phyloP scores from a whole-genome alignment of 2,888 invertebrate species.

The Melinaea marsaeus region DNA sequence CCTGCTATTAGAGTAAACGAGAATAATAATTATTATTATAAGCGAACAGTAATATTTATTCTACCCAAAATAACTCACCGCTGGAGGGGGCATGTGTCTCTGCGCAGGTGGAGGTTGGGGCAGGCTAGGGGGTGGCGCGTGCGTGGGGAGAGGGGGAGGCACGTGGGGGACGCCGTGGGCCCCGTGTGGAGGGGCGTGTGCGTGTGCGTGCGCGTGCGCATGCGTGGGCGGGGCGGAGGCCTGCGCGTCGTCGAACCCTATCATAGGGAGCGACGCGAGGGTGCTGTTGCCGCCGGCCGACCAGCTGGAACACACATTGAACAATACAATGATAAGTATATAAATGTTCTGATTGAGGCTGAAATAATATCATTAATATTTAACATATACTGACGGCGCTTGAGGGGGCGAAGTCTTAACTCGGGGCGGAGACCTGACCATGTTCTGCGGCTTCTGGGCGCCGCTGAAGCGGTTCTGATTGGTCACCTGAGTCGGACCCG shows the following conservation, averaged over 20 bases:
- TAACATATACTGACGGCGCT: constrained; percentile 59
- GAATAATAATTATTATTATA: not conserved
- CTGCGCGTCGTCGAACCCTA: constrained; percentile 78
- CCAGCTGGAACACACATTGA: constrained; percentile 66
- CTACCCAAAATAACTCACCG: constrained; percentile 3
- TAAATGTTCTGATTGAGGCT: not conserved
- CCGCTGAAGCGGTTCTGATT: constrained; percentile 44
- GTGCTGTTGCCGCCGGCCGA: constrained; percentile 82
- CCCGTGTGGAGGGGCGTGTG: constrained; percentile 33
- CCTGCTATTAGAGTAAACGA: constrained; percentile 16
- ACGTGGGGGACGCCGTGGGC: constrained; percentile 18
- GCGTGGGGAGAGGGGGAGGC: constrained; percentile 9
- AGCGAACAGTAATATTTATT: not conserved
- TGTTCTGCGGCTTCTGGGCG: constrained; percentile 51
- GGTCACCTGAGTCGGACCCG: constrained; percentile 20
- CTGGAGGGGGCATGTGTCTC: constrained; percentile 17
- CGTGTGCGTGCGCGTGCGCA: constrained; percentile 39
- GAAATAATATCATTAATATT: not conserved
- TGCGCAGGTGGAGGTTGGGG: constrained; percentile 7
- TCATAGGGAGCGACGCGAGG: constrained; percentile 86
- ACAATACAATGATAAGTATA: not conserved
- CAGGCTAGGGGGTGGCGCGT: constrained; percentile 14
- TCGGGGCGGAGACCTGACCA: constrained; percentile 65
- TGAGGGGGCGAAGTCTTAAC: constrained; percentile 67
- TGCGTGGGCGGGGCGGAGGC: constrained; percentile 30